Base-by-base conservation (phyloP, 2,888 invertebrate genomes). In the Drosophila barbarae region DNA sequence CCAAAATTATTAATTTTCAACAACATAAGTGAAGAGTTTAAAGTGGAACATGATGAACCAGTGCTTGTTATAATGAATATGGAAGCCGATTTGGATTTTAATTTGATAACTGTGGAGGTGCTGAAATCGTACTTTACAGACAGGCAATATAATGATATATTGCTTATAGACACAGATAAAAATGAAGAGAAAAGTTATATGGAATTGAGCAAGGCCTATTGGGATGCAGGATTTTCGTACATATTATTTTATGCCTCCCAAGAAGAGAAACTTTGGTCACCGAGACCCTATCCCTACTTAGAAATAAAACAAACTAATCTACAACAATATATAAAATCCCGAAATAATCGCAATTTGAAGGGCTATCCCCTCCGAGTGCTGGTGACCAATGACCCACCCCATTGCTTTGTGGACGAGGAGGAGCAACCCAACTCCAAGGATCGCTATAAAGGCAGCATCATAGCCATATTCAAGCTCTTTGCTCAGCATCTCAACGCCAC, bases 381-480 rank as follows among this genome's bases (percentile, higher is more conserved):
- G 13, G 68, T 68, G 5, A 68, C 59, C 28, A 68, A 68, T 12
- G 68, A 68, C 15, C 68, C 67, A 1, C 67, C 67, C 1, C 67
- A 68, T 53, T 68, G 47, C 12, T 68, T 68, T 44, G 68, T 53
- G 34, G 51, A 49, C n/a, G 18, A 47, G 10, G 36, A 32, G 13
- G 41, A 51, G 15, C 21, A 36, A 3, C 18, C 35, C 1, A 15
- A 12, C 5, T 59, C 67, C 13, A 26, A 6, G 1, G 34, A 39
- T 28, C 68, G 60, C 30, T 68, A 68, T 8, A 34, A 68, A 3
- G 67, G 67, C 5, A 68, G 67, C 6, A 38, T 68, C 2, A 39
- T 60, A 2, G 53, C 34, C 2, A 44, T 53, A 2, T 50, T 68
- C 1, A 68, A 68, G 36, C 18, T 68, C 2, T 68, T 68, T 49